These are phyloP conservation scores for Myotis lucifugus DNA, from an alignment of 2,113 vertebrate genomes.

Conservation along the genomic window DNA sequence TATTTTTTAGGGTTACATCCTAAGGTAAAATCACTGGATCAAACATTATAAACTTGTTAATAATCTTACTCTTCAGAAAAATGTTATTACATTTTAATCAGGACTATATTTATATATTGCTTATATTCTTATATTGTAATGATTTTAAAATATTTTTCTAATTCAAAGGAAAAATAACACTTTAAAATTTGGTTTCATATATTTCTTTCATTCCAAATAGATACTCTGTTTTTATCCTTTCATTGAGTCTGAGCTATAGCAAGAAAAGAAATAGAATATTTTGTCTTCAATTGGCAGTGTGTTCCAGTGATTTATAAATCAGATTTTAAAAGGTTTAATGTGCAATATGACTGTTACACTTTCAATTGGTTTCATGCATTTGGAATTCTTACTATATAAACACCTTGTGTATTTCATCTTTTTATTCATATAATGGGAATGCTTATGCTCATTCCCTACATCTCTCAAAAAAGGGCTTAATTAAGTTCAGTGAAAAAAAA, in stretches of 20 bases:
- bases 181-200: not conserved
- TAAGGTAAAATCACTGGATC: not conserved
- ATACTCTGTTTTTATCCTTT: not conserved
- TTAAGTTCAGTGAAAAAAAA: constrained; percentile 35
- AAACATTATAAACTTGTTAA: not conserved
- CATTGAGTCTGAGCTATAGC: not conserved
- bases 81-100: not conserved
- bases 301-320: not conserved
- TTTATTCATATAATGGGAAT: not conserved
- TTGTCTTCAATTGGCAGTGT: not conserved
- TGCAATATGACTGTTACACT: not conserved
- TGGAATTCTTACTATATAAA: constrained; percentile 8
- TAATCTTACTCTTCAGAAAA: not conserved
- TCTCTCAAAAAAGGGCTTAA: constrained; percentile 35
- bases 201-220: constrained; percentile 16
- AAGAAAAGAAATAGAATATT: not conserved
- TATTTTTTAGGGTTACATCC: not conserved
- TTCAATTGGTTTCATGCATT: not conserved
- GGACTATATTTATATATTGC: not conserved
- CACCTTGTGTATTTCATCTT: not conserved
- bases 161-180: not conserved
- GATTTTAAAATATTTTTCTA: not conserved
- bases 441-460: not conserved
- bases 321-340: constrained; percentile 18
- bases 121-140: not conserved